Evolutionary conservation across 2,888 invertebrate genomes (phyloP), one percentile per base, ranked within the genome.

Genomic region (Candidula unifasciata): DNA sequence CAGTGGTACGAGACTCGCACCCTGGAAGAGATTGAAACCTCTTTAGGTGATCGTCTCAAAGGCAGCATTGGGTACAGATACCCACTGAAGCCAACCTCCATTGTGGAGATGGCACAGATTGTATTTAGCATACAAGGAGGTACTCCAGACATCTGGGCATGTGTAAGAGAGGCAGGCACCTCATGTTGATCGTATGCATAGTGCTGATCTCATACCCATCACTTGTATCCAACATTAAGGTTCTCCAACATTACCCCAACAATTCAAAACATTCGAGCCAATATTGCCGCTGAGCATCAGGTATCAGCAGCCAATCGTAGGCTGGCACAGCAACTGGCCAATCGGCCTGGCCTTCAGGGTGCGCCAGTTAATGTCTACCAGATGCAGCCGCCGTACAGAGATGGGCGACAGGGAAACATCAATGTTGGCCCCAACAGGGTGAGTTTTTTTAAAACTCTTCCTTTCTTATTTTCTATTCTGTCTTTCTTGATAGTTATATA

Each of bases 261-360:
- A 2, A 88, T 90, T 33, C 91, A 91, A 86, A 88, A 89, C 84
- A 90, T 92, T 44, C 87, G 92, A 24, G 90, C 90, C 71, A 90
- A 91, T 86, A 91, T 92, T 89, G 90, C 89, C 24, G 89, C 89
- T 0, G 87, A 90, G 68, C 91, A 91, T 33, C 91, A 91, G 73
- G 91, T 91, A 0, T 89, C 91, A 0, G 92, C 93, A 21, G 93
- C 93, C 89, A 95, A 95, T 89, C 90, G 94, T 64, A 91, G 94
- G 60, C 92, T 95, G 30, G 94, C 94, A 0, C 94, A 93, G 85
- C 94, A 95, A 89, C 94, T 95, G 94, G 94, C 94, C 71, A 94
- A 94, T 86, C 90, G 95, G 84, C 95, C 95, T 3, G 90, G 90
- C 27, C 52, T 88, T 3, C 64, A 77, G 21, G 44, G 37, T 16